These are phyloP conservation scores for Hassar affinis DNA, from an alignment of 2,113 vertebrate genomes.

Conservation along the genomic window DNA sequence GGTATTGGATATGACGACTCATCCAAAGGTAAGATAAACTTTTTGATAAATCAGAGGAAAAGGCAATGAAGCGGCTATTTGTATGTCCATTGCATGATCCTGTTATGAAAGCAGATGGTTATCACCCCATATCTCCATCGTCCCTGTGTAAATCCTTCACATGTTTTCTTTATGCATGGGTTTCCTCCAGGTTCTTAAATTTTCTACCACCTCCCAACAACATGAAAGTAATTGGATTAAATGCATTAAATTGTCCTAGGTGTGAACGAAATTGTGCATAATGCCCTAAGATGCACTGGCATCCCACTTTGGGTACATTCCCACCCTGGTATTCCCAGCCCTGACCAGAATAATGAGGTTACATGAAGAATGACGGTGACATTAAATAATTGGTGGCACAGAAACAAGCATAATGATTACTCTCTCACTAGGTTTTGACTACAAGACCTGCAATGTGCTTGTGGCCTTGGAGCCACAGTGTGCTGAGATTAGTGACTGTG, in stretches of 20 bases:
- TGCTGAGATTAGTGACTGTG: constrained; percentile 68
- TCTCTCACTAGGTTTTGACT: constrained; percentile 70
- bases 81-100: neutral
- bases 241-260: neutral
- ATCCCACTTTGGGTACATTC: neutral
- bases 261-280: no score
- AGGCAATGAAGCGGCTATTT: neutral
- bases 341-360: neutral
- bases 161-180: neutral
- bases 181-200: neutral
- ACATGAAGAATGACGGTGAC: neutral
- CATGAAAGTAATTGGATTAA: neutral
- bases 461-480: constrained; percentile 72
- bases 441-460: constrained; percentile 75
- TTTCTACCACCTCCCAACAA: neutral
- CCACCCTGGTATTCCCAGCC: neutral
- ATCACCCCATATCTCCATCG: neutral
- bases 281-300: neutral
- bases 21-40: constrained; percentile 63
- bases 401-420: neutral
- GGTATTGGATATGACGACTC: constrained; percentile 73
- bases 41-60: neutral
- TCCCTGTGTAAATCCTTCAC: neutral
- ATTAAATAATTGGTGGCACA: neutral
- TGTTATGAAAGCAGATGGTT: neutral